These are phyloP conservation scores for Drosophila saltans DNA, from an alignment of 1,140 invertebrate species.

Conservation along the genomic window DNA sequence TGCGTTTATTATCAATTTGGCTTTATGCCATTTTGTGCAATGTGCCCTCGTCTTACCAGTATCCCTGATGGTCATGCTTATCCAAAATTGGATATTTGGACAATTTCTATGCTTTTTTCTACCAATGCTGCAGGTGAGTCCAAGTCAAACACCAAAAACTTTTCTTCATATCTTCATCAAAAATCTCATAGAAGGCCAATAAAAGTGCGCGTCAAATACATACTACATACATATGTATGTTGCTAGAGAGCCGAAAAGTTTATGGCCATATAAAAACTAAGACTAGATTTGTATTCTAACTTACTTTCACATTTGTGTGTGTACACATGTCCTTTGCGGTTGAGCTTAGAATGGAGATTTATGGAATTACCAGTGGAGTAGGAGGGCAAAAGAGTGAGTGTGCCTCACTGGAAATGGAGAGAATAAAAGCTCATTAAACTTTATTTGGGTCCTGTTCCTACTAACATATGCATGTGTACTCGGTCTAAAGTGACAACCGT, in stretches of 20 bases:
- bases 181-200: slow-evolving; percentile 2
- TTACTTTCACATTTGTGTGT: neutral
- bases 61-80: slow-evolving; percentile 87
- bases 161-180: too few relatives aligned
- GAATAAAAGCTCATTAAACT: slow-evolving; percentile 3
- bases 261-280: slow-evolving; percentile 7
- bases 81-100: slow-evolving; percentile 90
- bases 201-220: neutral
- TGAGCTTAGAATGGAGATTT: slow-evolving; percentile 3
- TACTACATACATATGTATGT: neutral
- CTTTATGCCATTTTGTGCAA: slow-evolving; percentile 88
- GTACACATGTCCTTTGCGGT: neutral
- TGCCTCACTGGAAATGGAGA: neutral
- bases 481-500: neutral
- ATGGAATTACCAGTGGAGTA: neutral
- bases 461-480: neutral
- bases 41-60: slow-evolving; percentile 88
- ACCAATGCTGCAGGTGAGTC: slow-evolving; percentile 89
- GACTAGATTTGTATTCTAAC: slow-evolving; percentile 5
- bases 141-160: too few relatives aligned
- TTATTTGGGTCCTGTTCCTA: neutral
- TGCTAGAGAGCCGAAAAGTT: neutral
- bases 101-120: slow-evolving; percentile 90
- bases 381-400: neutral
- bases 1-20: slow-evolving; percentile 88